Percentiles rank a stretch among this genome's conserved stretches.
Conservation (phyloP, 2,797 vertebrate species). For the Percopsis omiscomaycus region DNA sequence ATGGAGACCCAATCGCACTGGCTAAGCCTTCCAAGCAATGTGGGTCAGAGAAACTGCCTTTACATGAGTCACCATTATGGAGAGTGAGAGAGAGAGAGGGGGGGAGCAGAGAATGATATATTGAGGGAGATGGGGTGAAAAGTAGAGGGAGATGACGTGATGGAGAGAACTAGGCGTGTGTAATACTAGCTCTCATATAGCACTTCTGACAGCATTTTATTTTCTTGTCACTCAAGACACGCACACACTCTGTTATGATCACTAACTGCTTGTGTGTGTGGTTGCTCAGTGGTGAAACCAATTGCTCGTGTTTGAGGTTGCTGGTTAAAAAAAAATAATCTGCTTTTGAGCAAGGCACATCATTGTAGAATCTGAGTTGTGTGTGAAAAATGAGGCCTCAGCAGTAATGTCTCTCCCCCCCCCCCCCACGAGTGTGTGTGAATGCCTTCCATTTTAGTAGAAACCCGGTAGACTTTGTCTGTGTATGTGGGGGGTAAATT, state of each 20-base stretch:
- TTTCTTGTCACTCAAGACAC: not conserved
- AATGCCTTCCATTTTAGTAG: not conserved
- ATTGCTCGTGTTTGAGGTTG: no score
- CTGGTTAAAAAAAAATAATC: no score
- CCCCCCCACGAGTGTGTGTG: not conserved
- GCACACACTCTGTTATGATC: not conserved
- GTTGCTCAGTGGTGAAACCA: no score
- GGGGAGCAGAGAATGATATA: not conserved
- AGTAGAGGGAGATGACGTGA: not conserved
- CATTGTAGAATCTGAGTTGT: no score
- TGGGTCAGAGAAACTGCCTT: slow-evolving; percentile 8
- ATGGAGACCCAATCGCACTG: not conserved
- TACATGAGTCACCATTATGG: slow-evolving; percentile 5
- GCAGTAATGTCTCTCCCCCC: no score
- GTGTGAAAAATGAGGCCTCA: no score
- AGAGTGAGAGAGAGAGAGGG: not conserved
- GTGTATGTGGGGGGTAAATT: not conserved
- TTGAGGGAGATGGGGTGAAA: not conserved
- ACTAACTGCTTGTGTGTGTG: slow-evolving; percentile 1
- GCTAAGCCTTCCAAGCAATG: not conserved
- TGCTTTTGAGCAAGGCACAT: no score
- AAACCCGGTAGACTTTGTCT: not conserved
- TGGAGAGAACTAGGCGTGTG: not conserved
- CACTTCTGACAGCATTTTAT: not conserved
- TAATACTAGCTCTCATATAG: not conserved